Conservation (phyloP, 2,113 vertebrate species). For the Etia nguti region DNA sequence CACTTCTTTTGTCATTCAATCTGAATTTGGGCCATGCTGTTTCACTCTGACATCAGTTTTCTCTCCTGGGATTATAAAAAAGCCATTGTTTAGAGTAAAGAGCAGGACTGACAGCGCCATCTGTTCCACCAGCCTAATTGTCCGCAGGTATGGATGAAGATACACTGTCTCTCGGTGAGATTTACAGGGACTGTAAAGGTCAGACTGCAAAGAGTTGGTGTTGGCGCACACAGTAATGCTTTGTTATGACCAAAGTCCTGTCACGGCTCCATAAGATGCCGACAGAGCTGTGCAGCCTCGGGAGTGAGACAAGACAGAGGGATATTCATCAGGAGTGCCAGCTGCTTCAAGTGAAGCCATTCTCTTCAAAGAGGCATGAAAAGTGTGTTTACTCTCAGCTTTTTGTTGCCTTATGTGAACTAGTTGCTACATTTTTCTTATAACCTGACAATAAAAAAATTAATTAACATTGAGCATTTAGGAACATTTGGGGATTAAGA, state of each 20-base stretch:
- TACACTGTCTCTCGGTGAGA: not conserved
- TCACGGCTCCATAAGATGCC: not conserved
- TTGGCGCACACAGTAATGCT: not conserved
- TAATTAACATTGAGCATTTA: not conserved
- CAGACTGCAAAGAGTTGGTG: slow-evolving; percentile 19
- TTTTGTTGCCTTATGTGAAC: not conserved
- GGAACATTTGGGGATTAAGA: not conserved
- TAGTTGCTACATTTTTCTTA: not conserved
- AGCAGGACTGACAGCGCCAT: slow-evolving; percentile 31
- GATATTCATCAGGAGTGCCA: not conserved
- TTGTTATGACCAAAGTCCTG: slow-evolving; percentile 13
- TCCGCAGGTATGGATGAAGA: slow-evolving; percentile 25
- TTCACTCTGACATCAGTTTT: not conserved
- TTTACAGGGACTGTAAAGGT: slow-evolving; percentile 49
- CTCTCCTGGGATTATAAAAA: slow-evolving; percentile 9
- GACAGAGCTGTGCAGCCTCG: not conserved
- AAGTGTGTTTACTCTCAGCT: not conserved
- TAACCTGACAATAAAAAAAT: not conserved
- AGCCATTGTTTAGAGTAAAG: slow-evolving; percentile 44
- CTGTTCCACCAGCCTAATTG: slow-evolving; percentile 39
- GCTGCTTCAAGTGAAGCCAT: not conserved
- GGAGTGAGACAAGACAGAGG: not conserved
- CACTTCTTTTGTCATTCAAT: slow-evolving; percentile 14
- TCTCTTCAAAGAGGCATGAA: not conserved
- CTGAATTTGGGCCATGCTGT: slow-evolving; percentile 15